Conservation (phyloP, 30 jellyfish, hydroid and myxozoan species). For the Haliclystus octoradiatus region DNA sequence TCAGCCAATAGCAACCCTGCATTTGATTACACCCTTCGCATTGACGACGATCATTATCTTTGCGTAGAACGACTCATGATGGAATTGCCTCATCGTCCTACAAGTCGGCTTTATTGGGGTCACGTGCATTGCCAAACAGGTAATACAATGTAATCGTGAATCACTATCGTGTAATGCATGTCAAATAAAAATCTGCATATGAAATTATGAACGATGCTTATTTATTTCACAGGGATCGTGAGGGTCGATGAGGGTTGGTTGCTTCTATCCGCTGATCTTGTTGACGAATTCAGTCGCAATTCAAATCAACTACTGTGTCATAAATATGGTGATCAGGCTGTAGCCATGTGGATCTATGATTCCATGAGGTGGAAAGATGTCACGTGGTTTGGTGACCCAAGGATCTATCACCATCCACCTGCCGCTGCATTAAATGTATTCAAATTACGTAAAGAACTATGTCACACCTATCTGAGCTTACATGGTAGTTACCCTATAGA, state of each 20-base stretch:
- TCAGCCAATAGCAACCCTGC: conserved; percentile 25
- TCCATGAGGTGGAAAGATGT: conserved; percentile 49
- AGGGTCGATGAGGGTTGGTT: conserved; percentile 74
- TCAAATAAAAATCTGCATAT: too few species aligned
- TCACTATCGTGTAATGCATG: too few species aligned
- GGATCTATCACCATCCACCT: conserved; percentile 76
- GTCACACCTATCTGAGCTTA: conserved; percentile 63
- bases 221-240: conserved; percentile 37
- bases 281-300: conserved; percentile 32
- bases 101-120: conserved; percentile 69
- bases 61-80: conserved; percentile 51
- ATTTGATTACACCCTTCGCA: conserved; percentile 44
- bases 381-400: conserved; percentile 63
- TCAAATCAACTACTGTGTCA: conserved; percentile 35
- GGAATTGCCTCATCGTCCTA: conserved; percentile 67
- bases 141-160: too few species aligned
- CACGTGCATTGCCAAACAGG: conserved; percentile 61
- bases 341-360: conserved; percentile 76
- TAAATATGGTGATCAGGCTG: conserved; percentile 74
- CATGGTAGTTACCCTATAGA: conserved; percentile 72
- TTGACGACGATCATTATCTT: conserved; percentile 65
- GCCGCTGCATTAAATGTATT: conserved; percentile 40
- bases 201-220: too few species aligned
- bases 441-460: conserved; percentile 34
- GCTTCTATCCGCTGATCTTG: conserved; percentile 59